These are phyloP conservation scores for Andricus curvator DNA, from an alignment of 2,888 invertebrate species.

Conservation along the genomic window DNA sequence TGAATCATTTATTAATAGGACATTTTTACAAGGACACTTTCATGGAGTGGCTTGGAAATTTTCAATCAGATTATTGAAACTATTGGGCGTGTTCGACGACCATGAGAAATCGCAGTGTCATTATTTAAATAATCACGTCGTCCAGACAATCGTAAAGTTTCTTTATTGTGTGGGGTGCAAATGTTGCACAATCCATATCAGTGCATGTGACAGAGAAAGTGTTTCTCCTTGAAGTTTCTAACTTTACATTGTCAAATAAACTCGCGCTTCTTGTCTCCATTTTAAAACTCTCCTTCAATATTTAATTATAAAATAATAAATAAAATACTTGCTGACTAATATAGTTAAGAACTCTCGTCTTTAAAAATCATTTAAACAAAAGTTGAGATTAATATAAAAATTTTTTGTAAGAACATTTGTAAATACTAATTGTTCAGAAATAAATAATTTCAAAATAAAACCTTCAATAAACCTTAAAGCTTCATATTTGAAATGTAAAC, in stretches of 20 bases:
- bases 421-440: too few relatives aligned
- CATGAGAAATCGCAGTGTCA: constrained; percentile 32
- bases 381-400: too few relatives aligned
- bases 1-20: background rate
- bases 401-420: too few relatives aligned
- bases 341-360: too few relatives aligned
- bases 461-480: too few relatives aligned
- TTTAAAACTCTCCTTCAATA: background rate
- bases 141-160: constrained; percentile 17
- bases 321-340: too few relatives aligned
- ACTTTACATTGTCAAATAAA: constrained; percentile 49
- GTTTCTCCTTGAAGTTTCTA: constrained; percentile 73
- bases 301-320: background rate
- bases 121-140: constrained; percentile 37
- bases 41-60: background rate
- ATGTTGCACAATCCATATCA: constrained; percentile 60
- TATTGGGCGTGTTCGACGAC: background rate
- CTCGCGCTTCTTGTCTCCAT: constrained; percentile 23
- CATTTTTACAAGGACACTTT: background rate
- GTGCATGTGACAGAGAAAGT: constrained; percentile 74
- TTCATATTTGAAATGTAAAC: too few relatives aligned
- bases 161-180: constrained; percentile 33
- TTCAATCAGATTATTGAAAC: background rate
- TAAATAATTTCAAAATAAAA: too few relatives aligned
- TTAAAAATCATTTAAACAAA: too few relatives aligned